Percentiles rank a stretch among this genome's conserved stretches.
Conservation (phyloP, 2,113 vertebrate genomes). For the Miniopterus natalensis region DNA sequence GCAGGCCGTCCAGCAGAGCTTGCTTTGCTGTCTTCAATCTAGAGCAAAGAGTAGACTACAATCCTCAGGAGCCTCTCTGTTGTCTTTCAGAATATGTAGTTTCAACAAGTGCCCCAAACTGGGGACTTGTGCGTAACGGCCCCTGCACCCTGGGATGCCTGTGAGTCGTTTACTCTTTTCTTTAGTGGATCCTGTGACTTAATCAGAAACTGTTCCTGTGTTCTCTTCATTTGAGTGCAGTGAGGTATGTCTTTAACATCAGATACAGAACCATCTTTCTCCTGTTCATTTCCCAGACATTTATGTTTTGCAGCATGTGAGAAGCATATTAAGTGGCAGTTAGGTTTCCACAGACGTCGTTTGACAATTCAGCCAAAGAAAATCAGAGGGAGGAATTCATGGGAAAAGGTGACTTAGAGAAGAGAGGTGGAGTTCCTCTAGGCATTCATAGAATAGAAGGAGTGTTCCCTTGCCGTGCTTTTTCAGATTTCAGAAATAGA, state of each 20-base stretch:
- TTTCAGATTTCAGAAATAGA: slow-evolving; percentile 37
- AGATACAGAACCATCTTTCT: slow-evolving; percentile 71
- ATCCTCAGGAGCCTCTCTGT: background rate
- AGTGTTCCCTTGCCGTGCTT: background rate
- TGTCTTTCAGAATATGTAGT: background rate
- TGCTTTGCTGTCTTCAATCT: background rate
- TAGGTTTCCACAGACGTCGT: slow-evolving; percentile 62
- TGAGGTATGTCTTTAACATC: slow-evolving; percentile 65
- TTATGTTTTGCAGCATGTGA: slow-evolving; percentile 69
- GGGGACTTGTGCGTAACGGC: background rate
- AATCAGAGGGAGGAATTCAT: slow-evolving; percentile 69
- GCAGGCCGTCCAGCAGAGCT: background rate
- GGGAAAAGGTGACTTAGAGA: background rate
- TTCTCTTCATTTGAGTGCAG: slow-evolving; percentile 53
- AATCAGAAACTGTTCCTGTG: slow-evolving; percentile 31
- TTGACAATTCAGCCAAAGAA: slow-evolving; percentile 74
- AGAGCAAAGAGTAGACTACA: slow-evolving; percentile 41
- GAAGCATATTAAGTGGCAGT: slow-evolving; percentile 72
- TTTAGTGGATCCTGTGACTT: slow-evolving; percentile 1
- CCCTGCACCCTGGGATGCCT: background rate
- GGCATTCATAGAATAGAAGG: slow-evolving; percentile 45
- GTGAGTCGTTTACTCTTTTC: background rate
- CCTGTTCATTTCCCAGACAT: slow-evolving; percentile 70
- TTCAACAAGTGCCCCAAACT: slow-evolving; percentile 3
- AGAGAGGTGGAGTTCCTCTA: slow-evolving; percentile 26